phyloP scores from a whole-genome alignment of 2,797 vertebrate genomes.

The Prunella strophiata region DNA sequence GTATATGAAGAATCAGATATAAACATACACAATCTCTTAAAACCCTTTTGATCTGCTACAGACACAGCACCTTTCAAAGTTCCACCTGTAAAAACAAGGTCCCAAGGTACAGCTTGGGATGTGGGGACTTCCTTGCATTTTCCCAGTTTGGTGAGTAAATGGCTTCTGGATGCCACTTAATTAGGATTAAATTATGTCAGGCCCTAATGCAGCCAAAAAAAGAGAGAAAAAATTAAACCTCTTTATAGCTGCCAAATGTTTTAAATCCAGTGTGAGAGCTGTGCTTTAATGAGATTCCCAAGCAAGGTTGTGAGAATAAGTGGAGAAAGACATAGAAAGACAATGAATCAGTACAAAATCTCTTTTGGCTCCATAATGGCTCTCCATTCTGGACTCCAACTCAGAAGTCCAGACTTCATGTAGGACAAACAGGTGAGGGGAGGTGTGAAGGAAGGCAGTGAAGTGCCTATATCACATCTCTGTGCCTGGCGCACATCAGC shows the following conservation, averaged over 20 bases:
- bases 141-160: background rate
- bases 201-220: background rate
- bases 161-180: background rate
- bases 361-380: background rate
- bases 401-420: background rate
- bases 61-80: background rate
- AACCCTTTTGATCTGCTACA: background rate
- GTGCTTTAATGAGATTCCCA: background rate
- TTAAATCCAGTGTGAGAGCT: background rate
- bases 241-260: background rate
- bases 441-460: background rate
- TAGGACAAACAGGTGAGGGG: background rate
- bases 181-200: background rate
- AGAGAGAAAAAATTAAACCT: background rate
- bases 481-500: background rate
- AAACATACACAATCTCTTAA: background rate
- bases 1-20: background rate
- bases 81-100: background rate
- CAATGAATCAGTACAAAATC: background rate
- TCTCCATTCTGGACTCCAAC: background rate
- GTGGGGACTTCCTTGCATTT: background rate
- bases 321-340: background rate
- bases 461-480: background rate
- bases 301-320: background rate
- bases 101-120: background rate